Evolutionary conservation across 2,113 vertebrate genomes (phyloP).

Genomic region (Periophthalmus modestus): DNA sequence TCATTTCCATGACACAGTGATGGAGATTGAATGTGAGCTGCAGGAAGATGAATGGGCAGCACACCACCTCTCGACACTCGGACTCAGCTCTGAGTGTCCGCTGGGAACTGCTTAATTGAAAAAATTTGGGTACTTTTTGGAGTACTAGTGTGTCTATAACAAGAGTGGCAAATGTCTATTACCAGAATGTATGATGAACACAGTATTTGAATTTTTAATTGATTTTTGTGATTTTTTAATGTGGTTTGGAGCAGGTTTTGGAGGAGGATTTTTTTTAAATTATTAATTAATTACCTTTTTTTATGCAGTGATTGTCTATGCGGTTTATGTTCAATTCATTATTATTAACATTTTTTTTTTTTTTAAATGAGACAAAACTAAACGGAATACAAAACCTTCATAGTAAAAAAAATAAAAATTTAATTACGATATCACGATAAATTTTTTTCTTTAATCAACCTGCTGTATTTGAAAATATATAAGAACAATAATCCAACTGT

Average conservation of each 20-base stretch:
- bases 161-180: background rate
- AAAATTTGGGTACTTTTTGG: conserved; percentile 52
- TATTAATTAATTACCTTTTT: no score
- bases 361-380: no score
- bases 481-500: background rate
- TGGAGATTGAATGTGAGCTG: conserved; percentile 81
- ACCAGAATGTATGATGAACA: background rate
- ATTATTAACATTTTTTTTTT: no score
- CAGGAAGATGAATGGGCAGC: conserved; percentile 80
- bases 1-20: conserved; percentile 78
- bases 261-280: no score
- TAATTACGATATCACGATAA: no score
- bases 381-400: no score
- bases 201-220: background rate
- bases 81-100: conserved; percentile 39
- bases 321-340: no score
- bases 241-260: no score
- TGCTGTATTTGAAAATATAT: background rate
- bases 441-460: no score
- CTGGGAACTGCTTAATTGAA: conserved; percentile 56
- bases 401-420: no score
- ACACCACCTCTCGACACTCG: conserved; percentile 55
- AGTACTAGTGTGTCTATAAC: background rate
- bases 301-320: no score
- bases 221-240: no score